A percentile compares a stretch with the other conserved stretches of the same genome.
Conservation (phyloP, 2,888 invertebrate genomes). For the Thyatira batis region DNA sequence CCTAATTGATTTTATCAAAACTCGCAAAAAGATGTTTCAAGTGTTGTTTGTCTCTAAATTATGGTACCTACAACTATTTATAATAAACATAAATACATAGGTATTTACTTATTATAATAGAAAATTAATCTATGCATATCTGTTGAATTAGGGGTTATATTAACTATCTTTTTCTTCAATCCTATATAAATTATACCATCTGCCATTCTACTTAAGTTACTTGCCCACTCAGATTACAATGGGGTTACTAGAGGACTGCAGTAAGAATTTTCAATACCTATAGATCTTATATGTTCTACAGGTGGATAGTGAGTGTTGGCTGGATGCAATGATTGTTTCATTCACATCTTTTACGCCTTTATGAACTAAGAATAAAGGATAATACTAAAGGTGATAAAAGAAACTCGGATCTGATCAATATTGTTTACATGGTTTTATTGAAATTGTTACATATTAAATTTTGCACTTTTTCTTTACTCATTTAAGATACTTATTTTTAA, state of each 20-base stretch:
- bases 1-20: background rate
- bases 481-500: conserved; percentile 74
- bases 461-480: conserved; percentile 78
- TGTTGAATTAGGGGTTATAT: no score
- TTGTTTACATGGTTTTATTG: conserved; percentile 80
- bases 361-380: conserved; percentile 25
- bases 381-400: conserved; percentile 36
- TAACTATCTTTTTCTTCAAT: no score
- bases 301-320: conserved; percentile 61
- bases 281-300: conserved; percentile 31
- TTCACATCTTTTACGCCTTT: conserved; percentile 43
- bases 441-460: conserved; percentile 80
- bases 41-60: no score
- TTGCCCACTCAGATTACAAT: no score
- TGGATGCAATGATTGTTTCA: conserved; percentile 45
- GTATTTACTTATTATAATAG: no score
- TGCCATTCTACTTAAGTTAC: no score
- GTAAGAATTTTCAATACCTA: background rate
- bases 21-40: no score
- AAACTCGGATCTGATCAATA: conserved; percentile 65
- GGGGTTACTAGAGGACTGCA: no score
- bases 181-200: no score
- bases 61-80: no score
- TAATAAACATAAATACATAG: no score
- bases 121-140: no score